phyloP scores from a whole-genome alignment of 2,888 invertebrate genomes.

The Ochropleura leucogaster region DNA sequence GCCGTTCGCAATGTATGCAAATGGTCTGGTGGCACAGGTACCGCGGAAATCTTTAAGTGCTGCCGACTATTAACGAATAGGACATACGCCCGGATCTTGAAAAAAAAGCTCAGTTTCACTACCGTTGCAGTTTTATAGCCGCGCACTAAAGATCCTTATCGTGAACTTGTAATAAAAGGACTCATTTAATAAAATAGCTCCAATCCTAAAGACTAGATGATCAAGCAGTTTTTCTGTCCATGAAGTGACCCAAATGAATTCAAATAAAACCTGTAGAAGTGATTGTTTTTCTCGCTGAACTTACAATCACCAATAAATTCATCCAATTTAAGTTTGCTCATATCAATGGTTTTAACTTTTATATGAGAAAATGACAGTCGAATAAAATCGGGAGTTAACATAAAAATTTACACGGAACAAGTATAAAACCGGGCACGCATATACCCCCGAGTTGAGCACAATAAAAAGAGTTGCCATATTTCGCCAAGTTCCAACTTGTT shows the following conservation, averaged over 20 bases:
- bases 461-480: conserved; percentile 84
- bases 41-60: conserved; percentile 73
- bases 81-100: conserved; percentile 61
- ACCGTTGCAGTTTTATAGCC: conserved; percentile 48
- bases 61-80: conserved; percentile 64
- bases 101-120: conserved; percentile 48
- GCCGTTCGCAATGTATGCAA: conserved; percentile 76
- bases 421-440: conserved; percentile 76
- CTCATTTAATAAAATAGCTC: conserved; percentile 38
- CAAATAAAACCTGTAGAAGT: conserved; percentile 39
- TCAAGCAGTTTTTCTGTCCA: conserved; percentile 4
- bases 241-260: conserved; percentile 11
- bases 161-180: conserved; percentile 33
- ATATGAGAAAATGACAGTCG: conserved; percentile 73
- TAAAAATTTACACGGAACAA: conserved; percentile 81
- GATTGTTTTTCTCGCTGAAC: conserved; percentile 65
- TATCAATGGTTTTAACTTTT: conserved; percentile 74
- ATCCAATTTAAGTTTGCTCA: conserved; percentile 74
- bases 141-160: conserved; percentile 54
- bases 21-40: conserved; percentile 69
- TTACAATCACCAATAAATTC: conserved; percentile 71
- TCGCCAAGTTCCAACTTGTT: conserved; percentile 81
- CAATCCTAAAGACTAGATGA: conserved; percentile 18
- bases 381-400: conserved; percentile 75
- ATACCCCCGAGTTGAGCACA: conserved; percentile 69